These are phyloP conservation scores for Plecturocebus donacophilus DNA, from an alignment of 2,113 vertebrate genomes.

Conservation along the genomic window DNA sequence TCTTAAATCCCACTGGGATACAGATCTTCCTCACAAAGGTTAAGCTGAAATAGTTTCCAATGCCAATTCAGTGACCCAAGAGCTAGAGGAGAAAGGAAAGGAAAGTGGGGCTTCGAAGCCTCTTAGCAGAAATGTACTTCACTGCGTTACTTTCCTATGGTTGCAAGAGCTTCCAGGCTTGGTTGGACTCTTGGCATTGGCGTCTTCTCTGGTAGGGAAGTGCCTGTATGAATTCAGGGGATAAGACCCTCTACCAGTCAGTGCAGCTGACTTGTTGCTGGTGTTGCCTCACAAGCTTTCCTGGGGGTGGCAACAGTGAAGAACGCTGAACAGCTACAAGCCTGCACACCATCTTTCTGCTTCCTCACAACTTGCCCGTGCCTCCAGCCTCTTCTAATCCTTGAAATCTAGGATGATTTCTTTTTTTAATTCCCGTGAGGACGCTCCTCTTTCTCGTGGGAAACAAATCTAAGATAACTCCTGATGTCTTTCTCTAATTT, in stretches of 20 bases:
- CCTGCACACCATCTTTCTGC: fast-evolving
- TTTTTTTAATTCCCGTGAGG: neutral
- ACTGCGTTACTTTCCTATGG: too few relatives aligned
- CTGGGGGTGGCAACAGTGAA: neutral
- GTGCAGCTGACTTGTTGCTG: neutral
- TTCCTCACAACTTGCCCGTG: neutral
- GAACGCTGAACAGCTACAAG: neutral
- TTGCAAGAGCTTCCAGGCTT: too few relatives aligned
- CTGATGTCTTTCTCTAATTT: neutral
- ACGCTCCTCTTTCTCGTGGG: neutral
- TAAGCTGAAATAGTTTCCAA: neutral
- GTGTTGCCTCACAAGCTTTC: neutral
- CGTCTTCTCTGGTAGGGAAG: neutral
- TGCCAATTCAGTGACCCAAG: neutral
- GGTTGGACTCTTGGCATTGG: neutral
- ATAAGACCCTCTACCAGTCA: too few relatives aligned
- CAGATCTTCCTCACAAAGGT: neutral
- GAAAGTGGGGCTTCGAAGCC: neutral
- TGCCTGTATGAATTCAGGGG: neutral
- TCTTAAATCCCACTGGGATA: neutral
- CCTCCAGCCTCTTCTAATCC: neutral
- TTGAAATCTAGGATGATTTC: neutral
- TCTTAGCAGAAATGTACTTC: neutral
- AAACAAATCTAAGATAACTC: neutral
- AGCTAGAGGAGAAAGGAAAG: neutral